These are phyloP conservation scores for Globia sparganii DNA, from an alignment of 2,888 invertebrate genomes.

Conservation along the genomic window DNA sequence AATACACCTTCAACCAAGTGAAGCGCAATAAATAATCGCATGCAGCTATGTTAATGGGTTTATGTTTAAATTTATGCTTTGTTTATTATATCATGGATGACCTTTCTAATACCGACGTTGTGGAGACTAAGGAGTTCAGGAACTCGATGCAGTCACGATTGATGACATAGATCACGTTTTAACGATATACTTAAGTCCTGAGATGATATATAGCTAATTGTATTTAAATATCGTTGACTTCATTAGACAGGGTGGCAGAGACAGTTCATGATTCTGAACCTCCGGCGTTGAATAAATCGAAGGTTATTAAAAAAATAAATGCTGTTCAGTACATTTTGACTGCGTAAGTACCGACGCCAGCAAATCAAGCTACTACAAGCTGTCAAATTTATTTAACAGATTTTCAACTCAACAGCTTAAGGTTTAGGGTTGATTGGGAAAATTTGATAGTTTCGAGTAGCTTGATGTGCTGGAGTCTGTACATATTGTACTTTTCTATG, in stretches of 20 bases:
- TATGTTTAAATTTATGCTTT: slow-evolving; percentile 36
- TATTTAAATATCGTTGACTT: slow-evolving; percentile 68
- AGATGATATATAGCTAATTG: slow-evolving; percentile 62
- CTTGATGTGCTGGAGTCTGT: too few relatives aligned
- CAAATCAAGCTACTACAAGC: too few relatives aligned
- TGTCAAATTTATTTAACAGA: too few relatives aligned
- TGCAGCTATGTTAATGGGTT: slow-evolving; percentile 43
- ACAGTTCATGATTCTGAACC: background rate
- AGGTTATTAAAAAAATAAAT: background rate
- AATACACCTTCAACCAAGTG: slow-evolving; percentile 33
- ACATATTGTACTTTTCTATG: too few relatives aligned
- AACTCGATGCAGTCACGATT: slow-evolving; percentile 80
- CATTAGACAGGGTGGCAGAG: slow-evolving; percentile 2
- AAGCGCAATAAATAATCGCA: slow-evolving; percentile 47
- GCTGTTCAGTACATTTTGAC: background rate
- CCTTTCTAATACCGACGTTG: slow-evolving; percentile 57
- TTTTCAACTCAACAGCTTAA: too few relatives aligned
- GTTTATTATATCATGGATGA: slow-evolving; percentile 58
- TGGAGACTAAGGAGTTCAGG: slow-evolving; percentile 74
- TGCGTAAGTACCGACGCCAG: too few relatives aligned
- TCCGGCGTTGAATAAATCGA: background rate
- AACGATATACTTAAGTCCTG: slow-evolving; percentile 63
- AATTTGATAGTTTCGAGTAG: too few relatives aligned
- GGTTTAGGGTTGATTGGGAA: too few relatives aligned
- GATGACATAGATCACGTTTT: slow-evolving; percentile 73